phyloP scores from a whole-genome alignment of 2,113 vertebrate genomes.

The Ceuthmochares aereus region DNA sequence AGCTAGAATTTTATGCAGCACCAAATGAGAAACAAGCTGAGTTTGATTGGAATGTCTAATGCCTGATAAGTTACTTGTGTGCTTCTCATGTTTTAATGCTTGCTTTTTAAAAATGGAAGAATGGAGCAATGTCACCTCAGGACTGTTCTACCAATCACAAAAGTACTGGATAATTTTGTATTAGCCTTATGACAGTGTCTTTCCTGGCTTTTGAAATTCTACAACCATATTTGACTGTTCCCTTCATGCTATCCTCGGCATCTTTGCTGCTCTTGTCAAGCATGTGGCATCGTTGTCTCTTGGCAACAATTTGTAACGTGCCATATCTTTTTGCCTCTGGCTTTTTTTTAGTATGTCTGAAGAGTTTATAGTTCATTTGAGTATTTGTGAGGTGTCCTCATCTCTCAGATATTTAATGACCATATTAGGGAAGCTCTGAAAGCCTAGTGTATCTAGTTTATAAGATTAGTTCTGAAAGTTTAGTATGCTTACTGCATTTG shows the following conservation, averaged over 20 bases:
- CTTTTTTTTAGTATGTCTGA: background rate
- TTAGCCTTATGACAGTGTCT: background rate
- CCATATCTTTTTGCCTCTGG: background rate
- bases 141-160: background rate
- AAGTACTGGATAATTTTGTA: background rate
- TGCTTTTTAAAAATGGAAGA: background rate
- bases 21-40: background rate
- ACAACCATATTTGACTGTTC: background rate
- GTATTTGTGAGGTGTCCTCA: constrained; percentile 48
- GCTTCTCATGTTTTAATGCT: background rate
- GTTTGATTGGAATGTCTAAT: background rate
- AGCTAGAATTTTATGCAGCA: background rate
- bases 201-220: background rate
- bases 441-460: constrained; percentile 7
- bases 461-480: constrained; percentile 12
- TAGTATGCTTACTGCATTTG: background rate
- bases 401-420: constrained; percentile 55
- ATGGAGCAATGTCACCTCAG: background rate
- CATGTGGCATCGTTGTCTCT: background rate
- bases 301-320: background rate
- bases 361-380: constrained; percentile 33
- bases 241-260: background rate
- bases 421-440: constrained; percentile 64
- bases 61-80: background rate
- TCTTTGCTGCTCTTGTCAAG: background rate